Conservation (phyloP, 2,113 vertebrate genomes). For the Poeciliopsis prolifica region DNA sequence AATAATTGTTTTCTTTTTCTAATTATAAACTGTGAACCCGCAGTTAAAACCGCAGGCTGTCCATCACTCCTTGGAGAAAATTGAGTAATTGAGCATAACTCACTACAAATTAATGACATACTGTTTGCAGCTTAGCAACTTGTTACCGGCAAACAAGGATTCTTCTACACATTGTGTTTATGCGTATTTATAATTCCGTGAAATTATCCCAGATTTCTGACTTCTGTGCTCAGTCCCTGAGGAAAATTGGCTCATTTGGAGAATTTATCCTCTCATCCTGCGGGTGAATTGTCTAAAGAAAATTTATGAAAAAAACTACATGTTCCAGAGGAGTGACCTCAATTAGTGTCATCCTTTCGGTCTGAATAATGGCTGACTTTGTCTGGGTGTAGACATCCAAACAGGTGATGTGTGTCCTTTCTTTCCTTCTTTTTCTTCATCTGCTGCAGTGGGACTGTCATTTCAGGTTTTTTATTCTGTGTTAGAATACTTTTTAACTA, state of each 20-base stretch:
- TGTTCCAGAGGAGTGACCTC: slow-evolving; percentile 46
- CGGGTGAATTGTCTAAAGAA: slow-evolving; percentile 39
- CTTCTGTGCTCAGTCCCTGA: slow-evolving; percentile 34
- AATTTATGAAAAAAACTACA: slow-evolving; percentile 46
- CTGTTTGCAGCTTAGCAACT: slow-evolving; percentile 61
- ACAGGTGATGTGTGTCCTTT: slow-evolving; percentile 51
- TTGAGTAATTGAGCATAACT: slow-evolving; percentile 67
- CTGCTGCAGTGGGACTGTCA: slow-evolving; percentile 13
- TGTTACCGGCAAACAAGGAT: slow-evolving; percentile 57
- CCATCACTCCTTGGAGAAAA: slow-evolving; percentile 60
- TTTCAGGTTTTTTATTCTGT: slow-evolving; percentile 31
- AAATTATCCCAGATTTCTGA: slow-evolving; percentile 57
- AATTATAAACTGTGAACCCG: slow-evolving; percentile 55
- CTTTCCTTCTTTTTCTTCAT: slow-evolving; percentile 15
- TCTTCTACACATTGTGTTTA: slow-evolving; percentile 32
- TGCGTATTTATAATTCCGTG: slow-evolving; percentile 56
- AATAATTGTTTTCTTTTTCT: slow-evolving; percentile 62
- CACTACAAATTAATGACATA: slow-evolving; percentile 66
- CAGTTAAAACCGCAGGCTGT: slow-evolving; percentile 57
- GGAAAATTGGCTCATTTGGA: slow-evolving; percentile 46
- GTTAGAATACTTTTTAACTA: slow-evolving; percentile 41
- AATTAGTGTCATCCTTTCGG: slow-evolving; percentile 61
- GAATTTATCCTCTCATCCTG: slow-evolving; percentile 29
- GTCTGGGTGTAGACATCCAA: slow-evolving; percentile 24
- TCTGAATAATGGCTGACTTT: slow-evolving; percentile 42